Conservation (phyloP, 2,113 vertebrate species). For the Hippocampus guttulatus region DNA sequence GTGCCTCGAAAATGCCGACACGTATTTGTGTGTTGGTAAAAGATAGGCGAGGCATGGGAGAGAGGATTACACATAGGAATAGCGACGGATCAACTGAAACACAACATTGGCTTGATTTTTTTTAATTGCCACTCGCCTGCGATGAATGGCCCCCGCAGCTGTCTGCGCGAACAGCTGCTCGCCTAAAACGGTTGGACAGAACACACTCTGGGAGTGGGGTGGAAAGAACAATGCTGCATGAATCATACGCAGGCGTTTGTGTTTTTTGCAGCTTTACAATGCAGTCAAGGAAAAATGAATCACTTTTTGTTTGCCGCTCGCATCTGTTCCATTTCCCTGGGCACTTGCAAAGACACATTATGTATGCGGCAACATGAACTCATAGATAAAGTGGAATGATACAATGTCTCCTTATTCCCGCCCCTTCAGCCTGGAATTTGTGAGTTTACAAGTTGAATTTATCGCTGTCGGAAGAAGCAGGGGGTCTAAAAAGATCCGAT, state of each 20-base stretch:
- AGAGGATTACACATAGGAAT: slow-evolving; percentile 68
- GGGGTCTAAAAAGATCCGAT: slow-evolving; percentile 40
- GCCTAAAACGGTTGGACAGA: slow-evolving; percentile 55
- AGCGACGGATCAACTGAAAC: slow-evolving; percentile 75
- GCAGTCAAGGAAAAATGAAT: slow-evolving; percentile 53
- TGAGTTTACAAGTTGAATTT: slow-evolving; percentile 49
- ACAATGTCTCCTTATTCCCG: slow-evolving; percentile 32
- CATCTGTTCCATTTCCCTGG: slow-evolving; percentile 63
- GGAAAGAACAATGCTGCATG: slow-evolving; percentile 47
- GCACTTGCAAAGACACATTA: slow-evolving; percentile 47
- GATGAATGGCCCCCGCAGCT: slow-evolving; percentile 70
- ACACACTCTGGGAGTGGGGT: slow-evolving; percentile 28
- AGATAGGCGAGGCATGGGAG: slow-evolving; percentile 49
- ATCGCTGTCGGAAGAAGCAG: slow-evolving; percentile 41
- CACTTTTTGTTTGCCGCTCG: slow-evolving; percentile 57
- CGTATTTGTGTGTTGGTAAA: slow-evolving; percentile 24
- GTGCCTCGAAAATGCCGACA: slow-evolving; percentile 23
- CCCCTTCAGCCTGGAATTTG: slow-evolving; percentile 40
- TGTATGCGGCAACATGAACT: slow-evolving; percentile 35
- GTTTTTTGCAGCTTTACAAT: slow-evolving; percentile 62
- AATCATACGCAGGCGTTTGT: slow-evolving; percentile 53
- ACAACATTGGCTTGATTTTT: slow-evolving; percentile 72
- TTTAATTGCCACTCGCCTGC: slow-evolving; percentile 60
- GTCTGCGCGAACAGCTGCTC: slow-evolving; percentile 73
- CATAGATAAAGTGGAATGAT: slow-evolving; percentile 26